These are phyloP conservation scores for Cephus rjabovi DNA, from an alignment of 2,888 invertebrate species.

Conservation along the genomic window DNA sequence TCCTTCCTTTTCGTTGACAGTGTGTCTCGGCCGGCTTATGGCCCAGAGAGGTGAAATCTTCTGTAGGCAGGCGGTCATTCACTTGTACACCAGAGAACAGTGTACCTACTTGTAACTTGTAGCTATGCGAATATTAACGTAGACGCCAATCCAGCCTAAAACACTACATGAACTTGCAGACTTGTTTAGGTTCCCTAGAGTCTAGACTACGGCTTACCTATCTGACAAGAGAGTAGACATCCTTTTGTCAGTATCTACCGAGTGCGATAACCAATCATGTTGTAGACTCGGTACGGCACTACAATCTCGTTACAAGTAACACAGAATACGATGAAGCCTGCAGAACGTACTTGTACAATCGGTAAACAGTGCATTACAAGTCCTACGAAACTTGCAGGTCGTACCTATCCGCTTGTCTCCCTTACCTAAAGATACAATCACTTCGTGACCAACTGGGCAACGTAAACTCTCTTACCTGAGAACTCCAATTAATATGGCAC, in stretches of 20 bases:
- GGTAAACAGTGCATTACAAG: not conserved
- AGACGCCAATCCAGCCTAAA: not conserved
- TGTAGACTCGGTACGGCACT: not conserved
- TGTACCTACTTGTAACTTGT: not conserved
- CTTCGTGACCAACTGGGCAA: not conserved
- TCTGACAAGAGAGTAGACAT: not conserved
- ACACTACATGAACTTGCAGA: not conserved
- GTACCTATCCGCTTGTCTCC: not conserved
- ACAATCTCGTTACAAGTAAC: not conserved
- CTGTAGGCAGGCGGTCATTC: slow-evolving; percentile 16
- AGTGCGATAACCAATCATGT: not conserved
- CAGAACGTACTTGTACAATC: not conserved
- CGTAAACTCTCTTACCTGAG: not conserved
- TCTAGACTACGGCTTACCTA: not conserved
- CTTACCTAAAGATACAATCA: too few species aligned
- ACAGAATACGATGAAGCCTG: not conserved
- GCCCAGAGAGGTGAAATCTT: slow-evolving; percentile 24
- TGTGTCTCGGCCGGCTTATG: slow-evolving; percentile 15
- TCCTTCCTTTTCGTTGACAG: not conserved
- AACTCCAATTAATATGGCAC: not conserved
- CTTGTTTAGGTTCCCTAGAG: not conserved
- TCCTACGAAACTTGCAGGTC: not conserved
- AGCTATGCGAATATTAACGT: not conserved
- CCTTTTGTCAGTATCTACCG: too few species aligned
- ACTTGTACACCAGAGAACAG: not conserved